Evolutionary conservation across 2,797 vertebrate species (phyloP).

Genomic region (Leucoraja ocellata): DNA sequence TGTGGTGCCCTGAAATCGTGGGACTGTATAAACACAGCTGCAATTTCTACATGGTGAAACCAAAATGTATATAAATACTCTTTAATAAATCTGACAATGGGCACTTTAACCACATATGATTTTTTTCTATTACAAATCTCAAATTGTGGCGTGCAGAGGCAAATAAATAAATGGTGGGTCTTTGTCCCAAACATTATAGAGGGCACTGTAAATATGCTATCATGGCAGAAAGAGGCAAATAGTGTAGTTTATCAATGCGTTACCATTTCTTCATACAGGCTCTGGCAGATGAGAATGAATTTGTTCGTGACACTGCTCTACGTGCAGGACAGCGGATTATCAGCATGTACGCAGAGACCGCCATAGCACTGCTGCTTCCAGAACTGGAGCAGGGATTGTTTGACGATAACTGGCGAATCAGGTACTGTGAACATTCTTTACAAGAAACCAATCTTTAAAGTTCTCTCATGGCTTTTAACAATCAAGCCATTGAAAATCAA

Average conservation of each 20-base stretch:
- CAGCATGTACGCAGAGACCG: slow-evolving; percentile 94
- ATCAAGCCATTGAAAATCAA: background rate
- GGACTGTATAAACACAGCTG: no score
- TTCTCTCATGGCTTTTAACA: background rate
- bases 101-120: no score
- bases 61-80: no score
- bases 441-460: background rate
- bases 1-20: no score
- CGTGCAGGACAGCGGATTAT: slow-evolving; percentile 89
- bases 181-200: no score
- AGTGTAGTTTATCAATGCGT: background rate
- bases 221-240: background rate
- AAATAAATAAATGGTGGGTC: no score
- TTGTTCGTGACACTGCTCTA: slow-evolving; percentile 90
- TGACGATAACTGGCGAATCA: slow-evolving; percentile 94
- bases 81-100: no score
- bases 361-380: slow-evolving; percentile 85
- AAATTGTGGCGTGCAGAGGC: no score
- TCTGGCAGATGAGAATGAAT: slow-evolving; percentile 93
- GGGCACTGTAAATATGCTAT: background rate
- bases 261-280: slow-evolving; percentile 59
- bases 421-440: slow-evolving; percentile 55
- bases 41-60: no score
- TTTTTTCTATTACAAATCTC: no score
- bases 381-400: slow-evolving; percentile 95